Conservation (phyloP, 2,797 vertebrate species). For the Agapornis canus region DNA sequence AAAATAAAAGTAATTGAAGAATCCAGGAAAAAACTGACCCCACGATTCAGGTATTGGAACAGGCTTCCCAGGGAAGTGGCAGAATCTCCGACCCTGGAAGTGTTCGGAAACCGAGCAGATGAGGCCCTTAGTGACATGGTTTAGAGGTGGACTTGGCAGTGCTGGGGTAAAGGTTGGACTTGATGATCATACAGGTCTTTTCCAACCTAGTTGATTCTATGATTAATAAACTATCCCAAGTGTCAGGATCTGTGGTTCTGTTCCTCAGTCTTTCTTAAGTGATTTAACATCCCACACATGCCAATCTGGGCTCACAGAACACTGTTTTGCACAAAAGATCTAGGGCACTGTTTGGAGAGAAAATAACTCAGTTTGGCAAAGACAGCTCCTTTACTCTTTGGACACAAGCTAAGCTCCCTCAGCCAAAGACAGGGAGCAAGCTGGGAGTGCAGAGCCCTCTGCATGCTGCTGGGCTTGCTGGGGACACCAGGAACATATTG, state of each 20-base stretch:
- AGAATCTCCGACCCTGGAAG: neutral
- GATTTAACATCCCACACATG: rapidly evolving
- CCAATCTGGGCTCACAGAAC: neutral
- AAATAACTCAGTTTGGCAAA: neutral
- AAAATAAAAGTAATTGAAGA: neutral
- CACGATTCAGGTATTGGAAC: neutral
- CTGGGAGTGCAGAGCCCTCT: neutral
- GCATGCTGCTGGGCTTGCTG: neutral
- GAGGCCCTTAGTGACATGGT: neutral
- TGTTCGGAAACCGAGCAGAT: neutral
- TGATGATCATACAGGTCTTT: neutral
- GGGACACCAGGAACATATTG: neutral
- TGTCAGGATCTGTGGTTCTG: neutral
- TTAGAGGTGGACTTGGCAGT: neutral
- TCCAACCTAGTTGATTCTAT: neutral
- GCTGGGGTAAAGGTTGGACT: neutral
- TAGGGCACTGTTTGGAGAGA: neutral
- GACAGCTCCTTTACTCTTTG: neutral
- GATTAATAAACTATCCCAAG: neutral
- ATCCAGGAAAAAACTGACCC: neutral
- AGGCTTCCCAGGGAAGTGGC: neutral
- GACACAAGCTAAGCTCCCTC: neutral
- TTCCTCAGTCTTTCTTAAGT: neutral
- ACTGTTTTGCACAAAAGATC: neutral
- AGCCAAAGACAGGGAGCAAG: rapidly evolving